Evolutionary conservation across 2,113 vertebrate genomes (phyloP), one percentile per base, ranked within the genome.

Genomic region (Butorides virescens): DNA sequence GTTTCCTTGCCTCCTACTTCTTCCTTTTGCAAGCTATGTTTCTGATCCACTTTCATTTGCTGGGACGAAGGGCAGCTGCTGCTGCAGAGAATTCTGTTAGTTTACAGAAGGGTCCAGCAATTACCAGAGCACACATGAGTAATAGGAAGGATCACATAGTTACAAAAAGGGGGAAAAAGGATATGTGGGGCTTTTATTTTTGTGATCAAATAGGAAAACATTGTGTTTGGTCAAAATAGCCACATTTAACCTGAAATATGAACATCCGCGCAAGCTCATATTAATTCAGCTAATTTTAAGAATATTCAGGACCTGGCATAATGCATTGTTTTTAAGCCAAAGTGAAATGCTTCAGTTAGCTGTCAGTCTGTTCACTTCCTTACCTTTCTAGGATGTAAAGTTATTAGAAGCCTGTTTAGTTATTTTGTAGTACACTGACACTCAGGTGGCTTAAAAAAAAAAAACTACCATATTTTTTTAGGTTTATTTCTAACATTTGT

Each of bases 1-100:
- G 19, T 87, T 81, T 37, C 17, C 13, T n/a, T 55, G n/a, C 37
- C 22, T 70, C 42, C 32, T 58, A 1, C 36, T 61, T 30, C 53
- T 56, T 68, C 11, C 9, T 88, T 77, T 76, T 42, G 68, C 37
- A 44, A 55, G 0, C 21, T 18, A 0, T 0, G 0, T 39, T 92
- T 89, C 77, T 92, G 73, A 18, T 71, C 7, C 1, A 2, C 46
- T 63, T 73, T 37, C 10, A 8, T 15, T 5, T 71, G 17, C 76
- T 84, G 56, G 26, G 27, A n/a, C 34, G 21, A 23, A 20, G 8
- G 56, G 16, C 10, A 27, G 32, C 50, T 89, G 32, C 50, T 89
- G 52, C 42, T 86, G 32, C 12, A n/a, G 55, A 70, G 46, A 86
- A 42, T 46, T 92, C 3, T 0, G 7, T 16, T 17, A 4, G 22